Evolutionary conservation across 35 echinoderm and acorn worm genomes (phyloP), one percentile per base, ranked within the genome.

Genomic region (Stichopus chloronotus): DNA sequence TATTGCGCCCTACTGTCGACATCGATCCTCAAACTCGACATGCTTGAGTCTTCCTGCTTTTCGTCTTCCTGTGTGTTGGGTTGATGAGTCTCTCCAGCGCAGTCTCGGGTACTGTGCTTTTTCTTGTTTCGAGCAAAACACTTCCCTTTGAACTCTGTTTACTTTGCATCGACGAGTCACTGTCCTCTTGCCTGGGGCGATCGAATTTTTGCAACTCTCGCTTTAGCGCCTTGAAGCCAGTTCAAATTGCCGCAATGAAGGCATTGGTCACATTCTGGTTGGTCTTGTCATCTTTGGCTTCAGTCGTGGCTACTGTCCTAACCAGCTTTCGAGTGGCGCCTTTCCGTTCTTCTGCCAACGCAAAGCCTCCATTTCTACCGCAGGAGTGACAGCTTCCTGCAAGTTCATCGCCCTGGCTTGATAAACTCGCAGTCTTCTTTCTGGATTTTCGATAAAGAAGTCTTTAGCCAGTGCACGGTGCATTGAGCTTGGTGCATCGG

Each of bases 341-440:
- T 57, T 83, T 83, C 52, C 56, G 19, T 17, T 56, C 52, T 56
- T 83, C 80, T 56, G 52, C 81, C 12, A 57, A n/a, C 12, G 81
- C n/a, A 57, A 83, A 83, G 25, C 81, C 21, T 83, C 81, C 81
- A 55, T 57, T 56, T 56, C 81, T 14, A 83, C 81, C 12, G 53
- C 81, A 83, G 56, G 54, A 17, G 81, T 83, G 6, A 83, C 52
- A n/a, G 81, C 81, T n/a, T 83, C 53, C 81, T 83, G 80, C 13
- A 83, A 20, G 52, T 9, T 81, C 22, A 6, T 12, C 11, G 78
- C 23, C 25, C 78, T 81, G 22, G 78, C 14, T 55, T 81, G 78
- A 30, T 72, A 72, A 10, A 61, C 8, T 8, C 6, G 52, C 53
- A 4, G 56, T 55, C 21, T 83, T 9, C 2, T 56, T n/a, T 83